Evolutionary conservation across 2,113 vertebrate genomes (phyloP), one percentile per base, ranked within the genome.

Genomic region (Poeciliopsis turrubarensis): DNA sequence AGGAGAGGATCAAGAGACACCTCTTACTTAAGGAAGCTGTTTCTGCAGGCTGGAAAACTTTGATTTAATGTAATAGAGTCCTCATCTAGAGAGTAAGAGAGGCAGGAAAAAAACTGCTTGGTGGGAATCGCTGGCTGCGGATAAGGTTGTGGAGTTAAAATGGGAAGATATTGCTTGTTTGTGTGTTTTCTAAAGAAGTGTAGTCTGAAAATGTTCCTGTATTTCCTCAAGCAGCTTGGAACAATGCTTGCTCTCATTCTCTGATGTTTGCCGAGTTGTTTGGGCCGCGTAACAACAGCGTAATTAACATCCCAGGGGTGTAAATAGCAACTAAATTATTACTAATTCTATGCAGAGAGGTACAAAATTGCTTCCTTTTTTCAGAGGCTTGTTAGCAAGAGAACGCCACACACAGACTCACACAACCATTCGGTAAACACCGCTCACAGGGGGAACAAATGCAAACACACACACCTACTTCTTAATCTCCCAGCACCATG

Each of bases 321-420:
- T 72, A 87, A 91, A 90, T 87, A 82, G 83, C 89, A 87, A 87
- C 76, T 88, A 87, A 89, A 93, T 93, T 81, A 87, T 91, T 82
- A 87, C 86, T 90, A 91, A 92, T 91, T 87, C 87, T 84, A 89
- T 89, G 85, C 88, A 89, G 86, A 91, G 78, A 92, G 81, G 83
- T 87, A 90, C 87, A 91, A 91, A 91, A 90, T 87, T 84, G 88
- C 81, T 72, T 77, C 68, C 62, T 85, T 83, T 81, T 83, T 19
- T 60, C 70, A 80, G 75, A 79, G 72, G 87, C 84, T 90, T 88
- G 86, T 90, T 89, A 91, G 82, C 2, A 57, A 65, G 34, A 2
- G 72, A 57, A 63, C 60, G 70, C 30, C 51, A 13, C 72, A 67
- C 72, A 57, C 70, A 73, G 14, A 79, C 72, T 54, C 19, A 51